phyloP scores from a whole-genome alignment of 2,113 vertebrate genomes.

The Cyanistes caeruleus region DNA sequence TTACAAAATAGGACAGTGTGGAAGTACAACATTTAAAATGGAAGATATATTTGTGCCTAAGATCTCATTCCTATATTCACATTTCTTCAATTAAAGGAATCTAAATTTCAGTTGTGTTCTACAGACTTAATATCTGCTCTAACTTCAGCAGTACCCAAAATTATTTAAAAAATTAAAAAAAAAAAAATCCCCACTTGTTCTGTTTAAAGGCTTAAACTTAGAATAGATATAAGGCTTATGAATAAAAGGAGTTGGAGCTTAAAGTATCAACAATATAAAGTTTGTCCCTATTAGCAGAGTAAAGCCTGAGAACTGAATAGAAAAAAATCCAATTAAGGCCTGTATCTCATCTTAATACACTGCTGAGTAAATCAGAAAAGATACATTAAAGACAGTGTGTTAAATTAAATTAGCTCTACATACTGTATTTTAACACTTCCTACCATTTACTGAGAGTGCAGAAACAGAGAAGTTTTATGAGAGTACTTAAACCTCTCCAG shows the following conservation, averaged over 20 bases:
- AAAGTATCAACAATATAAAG: not conserved
- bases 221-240: not conserved
- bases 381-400: not conserved
- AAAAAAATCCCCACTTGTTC: not conserved
- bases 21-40: not conserved
- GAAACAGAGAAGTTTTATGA: not conserved
- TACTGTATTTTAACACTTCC: not conserved
- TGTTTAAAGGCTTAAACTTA: not conserved
- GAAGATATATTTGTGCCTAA: not conserved
- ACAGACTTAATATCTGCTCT: not conserved
- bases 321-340: not conserved
- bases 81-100: not conserved
- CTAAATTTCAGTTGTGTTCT: not conserved
- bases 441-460: not conserved
- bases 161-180: not conserved
- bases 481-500: not conserved
- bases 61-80: not conserved
- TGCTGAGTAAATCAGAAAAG: not conserved
- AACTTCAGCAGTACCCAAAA: not conserved
- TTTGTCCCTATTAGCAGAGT: not conserved
- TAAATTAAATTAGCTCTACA: not conserved
- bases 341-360: not conserved
- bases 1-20: not conserved
- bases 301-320: not conserved
- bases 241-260: not conserved